These are phyloP conservation scores for Chironomus tentans DNA, from an alignment of 2,888 invertebrate genomes.

Conservation along the genomic window DNA sequence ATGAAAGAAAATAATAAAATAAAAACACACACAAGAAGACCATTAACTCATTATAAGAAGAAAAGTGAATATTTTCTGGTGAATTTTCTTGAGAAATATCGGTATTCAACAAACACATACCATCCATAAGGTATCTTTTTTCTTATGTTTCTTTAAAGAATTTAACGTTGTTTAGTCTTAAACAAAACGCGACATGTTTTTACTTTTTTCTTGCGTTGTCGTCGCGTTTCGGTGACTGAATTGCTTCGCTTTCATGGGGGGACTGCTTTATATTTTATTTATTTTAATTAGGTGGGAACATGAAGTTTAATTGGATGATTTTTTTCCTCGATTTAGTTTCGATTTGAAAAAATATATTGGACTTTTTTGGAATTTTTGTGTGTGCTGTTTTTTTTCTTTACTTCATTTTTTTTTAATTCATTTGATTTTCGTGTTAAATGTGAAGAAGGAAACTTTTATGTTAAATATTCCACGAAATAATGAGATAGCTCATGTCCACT, in stretches of 20 bases:
- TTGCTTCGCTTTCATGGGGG: background rate
- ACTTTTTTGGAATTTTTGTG: constrained; percentile 1
- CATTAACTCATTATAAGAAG: constrained; percentile 23
- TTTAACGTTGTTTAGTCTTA: constrained; percentile 26
- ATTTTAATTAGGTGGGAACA: constrained; percentile 28
- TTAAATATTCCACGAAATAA: constrained; percentile 26
- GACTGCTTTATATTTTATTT: constrained; percentile 25
- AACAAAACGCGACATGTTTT: constrained; percentile 27
- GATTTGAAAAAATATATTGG: constrained; percentile 13
- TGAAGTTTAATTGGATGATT: constrained; percentile 27
- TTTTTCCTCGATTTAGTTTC: constrained; percentile 7
- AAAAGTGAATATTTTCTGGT: constrained; percentile 21
- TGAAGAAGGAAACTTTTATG: constrained; percentile 14
- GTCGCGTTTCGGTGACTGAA: constrained; percentile 12
- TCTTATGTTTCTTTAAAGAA: background rate
- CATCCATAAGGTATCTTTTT: constrained; percentile 6
- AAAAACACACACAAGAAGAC: constrained; percentile 6
- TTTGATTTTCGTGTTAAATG: background rate
- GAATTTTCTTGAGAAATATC: constrained; percentile 23
- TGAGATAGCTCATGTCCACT: constrained; percentile 5
- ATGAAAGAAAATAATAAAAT: background rate
- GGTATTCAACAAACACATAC: constrained; percentile 12
- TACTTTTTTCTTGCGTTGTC: constrained; percentile 13
- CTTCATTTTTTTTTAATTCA: background rate
- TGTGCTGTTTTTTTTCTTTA: background rate